phyloP scores from a whole-genome alignment of 2,888 invertebrate genomes.

The Microchrysa polita region DNA sequence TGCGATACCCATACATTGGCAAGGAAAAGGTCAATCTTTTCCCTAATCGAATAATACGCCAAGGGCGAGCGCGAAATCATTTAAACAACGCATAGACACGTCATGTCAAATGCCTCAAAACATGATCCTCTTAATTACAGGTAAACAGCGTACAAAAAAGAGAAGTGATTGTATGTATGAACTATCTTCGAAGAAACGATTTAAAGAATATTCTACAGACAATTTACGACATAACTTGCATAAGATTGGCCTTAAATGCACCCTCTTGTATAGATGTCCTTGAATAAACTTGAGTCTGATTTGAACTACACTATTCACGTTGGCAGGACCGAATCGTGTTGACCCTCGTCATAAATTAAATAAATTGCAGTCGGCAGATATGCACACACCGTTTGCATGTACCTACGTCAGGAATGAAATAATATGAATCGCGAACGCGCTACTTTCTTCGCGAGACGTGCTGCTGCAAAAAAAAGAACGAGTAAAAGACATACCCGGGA shows the following conservation, averaged over 20 bases:
- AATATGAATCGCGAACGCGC: constrained; percentile 12
- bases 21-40: constrained; percentile 27
- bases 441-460: constrained; percentile 4
- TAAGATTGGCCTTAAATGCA: background rate
- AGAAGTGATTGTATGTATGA: no score
- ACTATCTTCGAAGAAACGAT: background rate
- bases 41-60: background rate
- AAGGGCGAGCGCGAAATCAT: background rate
- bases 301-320: no score
- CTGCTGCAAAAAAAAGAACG: background rate
- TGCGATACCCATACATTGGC: constrained; percentile 1
- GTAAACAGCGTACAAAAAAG: constrained; percentile 37
- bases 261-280: no score
- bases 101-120: constrained; percentile 42
- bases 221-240: constrained; percentile 31
- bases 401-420: background rate
- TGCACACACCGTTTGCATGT: no score
- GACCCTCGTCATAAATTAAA: constrained; percentile 34
- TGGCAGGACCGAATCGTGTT: background rate
- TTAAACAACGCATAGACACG: constrained; percentile 25
- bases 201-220: constrained; percentile 21
- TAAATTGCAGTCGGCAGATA: constrained; percentile 20
- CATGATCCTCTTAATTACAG: constrained; percentile 48
- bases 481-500: background rate
- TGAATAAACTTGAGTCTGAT: no score